phyloP scores from a whole-genome alignment of 2,888 invertebrate species.

The Caenorhabditis sp. region DNA sequence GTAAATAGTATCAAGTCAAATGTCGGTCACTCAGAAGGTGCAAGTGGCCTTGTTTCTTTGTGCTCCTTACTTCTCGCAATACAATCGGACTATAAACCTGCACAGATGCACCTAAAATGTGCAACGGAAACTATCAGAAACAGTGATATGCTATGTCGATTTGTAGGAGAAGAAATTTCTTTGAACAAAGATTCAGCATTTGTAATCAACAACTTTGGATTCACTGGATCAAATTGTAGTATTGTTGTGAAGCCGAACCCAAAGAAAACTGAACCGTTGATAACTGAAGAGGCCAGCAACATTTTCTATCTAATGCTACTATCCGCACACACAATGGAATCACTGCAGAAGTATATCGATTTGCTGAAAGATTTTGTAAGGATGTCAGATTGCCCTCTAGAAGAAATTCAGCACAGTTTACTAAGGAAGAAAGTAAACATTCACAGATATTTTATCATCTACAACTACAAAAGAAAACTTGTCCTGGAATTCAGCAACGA shows the following conservation, averaged over 20 bases:
- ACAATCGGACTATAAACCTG: conserved; percentile 47
- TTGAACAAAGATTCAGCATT: conserved; percentile 29
- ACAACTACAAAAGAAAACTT: conserved; percentile 13
- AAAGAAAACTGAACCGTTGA: neutral
- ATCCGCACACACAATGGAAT: conserved; percentile 64
- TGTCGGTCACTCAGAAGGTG: conserved; percentile 78
- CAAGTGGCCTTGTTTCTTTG: conserved; percentile 74
- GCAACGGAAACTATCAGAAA: conserved; percentile 46
- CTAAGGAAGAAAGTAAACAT: conserved; percentile 45
- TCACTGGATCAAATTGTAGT: conserved; percentile 77
- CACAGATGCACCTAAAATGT: conserved; percentile 64
- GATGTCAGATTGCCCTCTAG: conserved; percentile 19
- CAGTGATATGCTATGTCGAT: conserved; percentile 45
- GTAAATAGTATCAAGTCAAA: conserved; percentile 73
- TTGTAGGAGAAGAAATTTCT: conserved; percentile 67
- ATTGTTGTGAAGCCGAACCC: conserved; percentile 50
- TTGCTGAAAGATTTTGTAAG: conserved; percentile 32
- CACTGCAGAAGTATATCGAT: conserved; percentile 26
- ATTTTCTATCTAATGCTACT: conserved; percentile 65
- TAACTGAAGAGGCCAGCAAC: neutral
- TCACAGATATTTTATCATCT: conserved; percentile 55
- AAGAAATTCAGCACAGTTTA: conserved; percentile 32
- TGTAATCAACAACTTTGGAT: conserved; percentile 80
- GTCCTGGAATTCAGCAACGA: neutral
- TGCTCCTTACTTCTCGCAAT: conserved; percentile 51